A percentile compares a stretch with the other conserved stretches of the same genome.
Evolutionary conservation across 2,797 vertebrate genomes (phyloP).

Genomic region (Eupleurogrammus muticus): DNA sequence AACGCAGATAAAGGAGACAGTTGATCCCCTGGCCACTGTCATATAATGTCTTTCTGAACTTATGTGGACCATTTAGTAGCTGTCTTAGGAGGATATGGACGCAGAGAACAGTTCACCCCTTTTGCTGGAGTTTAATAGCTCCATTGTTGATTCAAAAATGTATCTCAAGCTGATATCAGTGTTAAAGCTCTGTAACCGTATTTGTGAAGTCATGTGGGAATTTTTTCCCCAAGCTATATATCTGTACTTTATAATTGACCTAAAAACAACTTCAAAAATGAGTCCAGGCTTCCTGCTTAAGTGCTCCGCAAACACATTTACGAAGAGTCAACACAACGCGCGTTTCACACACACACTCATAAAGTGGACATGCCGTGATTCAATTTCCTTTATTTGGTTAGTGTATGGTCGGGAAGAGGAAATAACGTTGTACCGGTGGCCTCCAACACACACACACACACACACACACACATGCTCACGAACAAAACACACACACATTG

Average conservation of each 20-base stretch:
- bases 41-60: slow-evolving; percentile 45
- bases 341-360: slow-evolving; percentile 22
- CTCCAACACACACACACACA: slow-evolving; percentile 37
- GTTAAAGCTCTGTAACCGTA: no score
- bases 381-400: slow-evolving; percentile 66
- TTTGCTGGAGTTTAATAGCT: background rate
- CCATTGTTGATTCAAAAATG: background rate
- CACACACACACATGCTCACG: slow-evolving; percentile 14
- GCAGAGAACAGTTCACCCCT: background rate
- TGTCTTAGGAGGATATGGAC: no score
- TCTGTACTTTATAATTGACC: background rate
- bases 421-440: slow-evolving; percentile 41
- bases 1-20: slow-evolving; percentile 62
- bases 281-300: slow-evolving; percentile 35
- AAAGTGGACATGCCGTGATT: slow-evolving; percentile 50
- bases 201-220: background rate
- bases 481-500: slow-evolving; percentile 57
- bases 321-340: slow-evolving; percentile 48
- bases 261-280: slow-evolving; percentile 15
- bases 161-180: background rate
- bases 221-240: background rate
- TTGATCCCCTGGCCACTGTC: slow-evolving; percentile 41
- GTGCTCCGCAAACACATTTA: slow-evolving; percentile 71
- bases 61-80: slow-evolving; percentile 26
- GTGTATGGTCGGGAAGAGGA: slow-evolving; percentile 52